Evolutionary conservation across 2,888 invertebrate species (phyloP).

Genomic region (Drosophila borealis): DNA sequence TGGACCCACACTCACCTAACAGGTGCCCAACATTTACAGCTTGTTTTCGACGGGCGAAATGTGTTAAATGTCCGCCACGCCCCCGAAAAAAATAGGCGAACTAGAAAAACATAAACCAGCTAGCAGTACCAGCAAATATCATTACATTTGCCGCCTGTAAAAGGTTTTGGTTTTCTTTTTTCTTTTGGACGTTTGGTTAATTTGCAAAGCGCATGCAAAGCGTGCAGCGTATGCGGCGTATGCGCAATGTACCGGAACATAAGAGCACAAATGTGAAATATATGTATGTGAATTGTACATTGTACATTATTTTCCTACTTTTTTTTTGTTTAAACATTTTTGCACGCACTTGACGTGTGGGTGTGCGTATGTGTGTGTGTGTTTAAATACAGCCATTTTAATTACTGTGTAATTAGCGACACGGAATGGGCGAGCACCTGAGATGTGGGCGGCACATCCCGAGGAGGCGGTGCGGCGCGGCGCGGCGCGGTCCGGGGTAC

Average conservation of each 20-base stretch:
- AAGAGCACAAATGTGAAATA: slow-evolving; percentile 44
- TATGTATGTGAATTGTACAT: slow-evolving; percentile 43
- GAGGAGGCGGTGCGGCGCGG: slow-evolving; percentile 6
- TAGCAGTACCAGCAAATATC: slow-evolving; percentile 31
- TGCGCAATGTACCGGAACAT: slow-evolving; percentile 59
- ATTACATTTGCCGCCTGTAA: slow-evolving; percentile 50
- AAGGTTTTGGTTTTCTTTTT: slow-evolving; percentile 26
- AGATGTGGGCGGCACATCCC: slow-evolving; percentile 34
- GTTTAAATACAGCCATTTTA: slow-evolving; percentile 78
- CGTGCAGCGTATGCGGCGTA: slow-evolving; percentile 62
- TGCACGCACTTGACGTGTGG: slow-evolving; percentile 63
- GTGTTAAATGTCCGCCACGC: slow-evolving; percentile 76
- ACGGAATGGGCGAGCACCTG: slow-evolving; percentile 62
- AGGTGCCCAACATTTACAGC: slow-evolving; percentile 69
- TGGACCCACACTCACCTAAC: slow-evolving; percentile 12
- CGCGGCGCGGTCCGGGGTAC: slow-evolving; percentile 14
- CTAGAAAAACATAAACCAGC: slow-evolving; percentile 2
- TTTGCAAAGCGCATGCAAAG: slow-evolving; percentile 72
- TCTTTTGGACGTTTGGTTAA: slow-evolving; percentile 62
- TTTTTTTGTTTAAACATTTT: slow-evolving; percentile 59
- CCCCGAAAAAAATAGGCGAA: slow-evolving; percentile 24
- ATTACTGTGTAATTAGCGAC: slow-evolving; percentile 81
- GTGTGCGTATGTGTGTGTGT: slow-evolving; percentile 27
- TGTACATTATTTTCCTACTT: slow-evolving; percentile 25
- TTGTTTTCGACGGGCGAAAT: slow-evolving; percentile 71